Evolutionary conservation across 2,797 vertebrate species (phyloP), one percentile per base, ranked within the genome.

Genomic region (Momotus momota): DNA sequence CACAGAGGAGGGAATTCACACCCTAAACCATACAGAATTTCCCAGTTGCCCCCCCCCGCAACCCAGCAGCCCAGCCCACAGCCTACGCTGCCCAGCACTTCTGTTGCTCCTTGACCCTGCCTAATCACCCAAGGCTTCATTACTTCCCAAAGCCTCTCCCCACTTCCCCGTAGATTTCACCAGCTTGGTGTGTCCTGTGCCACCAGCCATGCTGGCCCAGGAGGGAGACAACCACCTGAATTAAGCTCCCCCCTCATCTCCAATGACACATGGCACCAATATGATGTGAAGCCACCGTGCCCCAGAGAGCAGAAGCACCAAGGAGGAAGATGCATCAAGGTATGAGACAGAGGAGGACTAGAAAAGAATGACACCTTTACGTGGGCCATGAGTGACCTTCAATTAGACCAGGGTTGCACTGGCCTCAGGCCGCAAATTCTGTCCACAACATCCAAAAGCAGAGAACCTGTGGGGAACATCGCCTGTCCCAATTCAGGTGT

Each of bases 361-460:
- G 15, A 75, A 78, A 23, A 43, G 12, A 90, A 55, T 2, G 7
- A 12, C 77, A 41, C 15, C 29, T 41, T 70, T 45, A 38, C 14
- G 7, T 0, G 3, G 21, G 38, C 16, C 6, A 1, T 1, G 29
- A 74, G 16, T 1, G 21, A 64, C 22, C 57, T 16, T 22, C 27
- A 67, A 41, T 41, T 45, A 71, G 41, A 29, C 31, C 10, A 22
- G 22, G 23, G 40, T 66, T 46, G 73, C 60, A 15, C 0, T 17
- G 1, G 20, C 29, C 35, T 75, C 29, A 43, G 22, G 55, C 6
- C 77, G 26, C 12, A 55, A 31, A 21, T 19, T 31, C 52, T 31
- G 27, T 12, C n/a, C 58, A 65, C 62, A 81, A 79, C 67, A 72
- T 3, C 29, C 3, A 84, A 40, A 86, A 62, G 12, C 3, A 29